Conservation (phyloP, 1,140 invertebrate genomes). For the Nixonia krombeini region DNA sequence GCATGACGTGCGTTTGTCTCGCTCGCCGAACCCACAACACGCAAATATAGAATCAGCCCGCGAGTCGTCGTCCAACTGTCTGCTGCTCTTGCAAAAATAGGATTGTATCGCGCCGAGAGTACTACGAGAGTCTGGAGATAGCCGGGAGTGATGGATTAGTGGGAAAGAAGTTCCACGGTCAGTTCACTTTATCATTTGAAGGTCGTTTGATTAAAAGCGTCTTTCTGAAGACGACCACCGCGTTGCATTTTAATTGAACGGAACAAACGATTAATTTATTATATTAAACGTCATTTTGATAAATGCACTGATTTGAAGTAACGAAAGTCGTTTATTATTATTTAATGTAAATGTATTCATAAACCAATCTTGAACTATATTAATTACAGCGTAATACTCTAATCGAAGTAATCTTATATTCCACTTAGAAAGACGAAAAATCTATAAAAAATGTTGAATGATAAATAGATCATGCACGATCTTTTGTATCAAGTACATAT, state of each 20-base stretch:
- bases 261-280: slow-evolving; percentile 3
- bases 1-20: slow-evolving; percentile 32
- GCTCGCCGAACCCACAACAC: slow-evolving; percentile 12
- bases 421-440: too few species aligned
- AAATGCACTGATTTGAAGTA: too few species aligned
- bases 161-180: not conserved
- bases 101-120: slow-evolving; percentile 12
- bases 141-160: slow-evolving; percentile 18
- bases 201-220: not conserved
- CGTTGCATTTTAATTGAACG: too few species aligned
- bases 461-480: too few species aligned
- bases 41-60: slow-evolving; percentile 28
- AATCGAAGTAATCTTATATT: too few species aligned
- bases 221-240: not conserved
- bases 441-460: too few species aligned
- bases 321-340: too few species aligned
- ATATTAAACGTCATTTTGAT: not conserved
- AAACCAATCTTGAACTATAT: too few species aligned
- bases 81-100: slow-evolving; percentile 41
- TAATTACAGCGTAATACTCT: too few species aligned
- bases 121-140: slow-evolving; percentile 9
- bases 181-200: slow-evolving; percentile 13
- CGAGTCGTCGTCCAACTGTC: slow-evolving; percentile 39
- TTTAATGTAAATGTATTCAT: too few species aligned
- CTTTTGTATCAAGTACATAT: too few species aligned